Percentiles rank a stretch among this genome's conserved stretches.
These are phyloP conservation scores for Thaumatotibia leucotreta DNA, from an alignment of 1,140 invertebrate species.

Conservation along the genomic window DNA sequence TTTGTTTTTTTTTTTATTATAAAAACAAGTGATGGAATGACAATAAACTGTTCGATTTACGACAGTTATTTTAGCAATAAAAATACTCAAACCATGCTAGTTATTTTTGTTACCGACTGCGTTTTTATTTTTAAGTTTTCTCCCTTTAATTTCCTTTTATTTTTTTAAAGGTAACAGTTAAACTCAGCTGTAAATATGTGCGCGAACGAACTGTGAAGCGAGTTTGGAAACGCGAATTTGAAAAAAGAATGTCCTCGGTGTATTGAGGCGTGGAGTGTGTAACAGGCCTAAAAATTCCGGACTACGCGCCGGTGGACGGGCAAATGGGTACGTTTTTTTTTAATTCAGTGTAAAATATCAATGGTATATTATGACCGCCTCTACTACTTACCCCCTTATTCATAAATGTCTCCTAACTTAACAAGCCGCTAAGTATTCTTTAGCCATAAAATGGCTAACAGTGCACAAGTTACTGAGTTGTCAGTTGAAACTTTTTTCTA, in stretches of 20 bases:
- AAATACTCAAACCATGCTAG: conserved; percentile 15
- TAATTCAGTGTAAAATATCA: background rate
- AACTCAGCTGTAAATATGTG: conserved; percentile 33
- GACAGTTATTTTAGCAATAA: background rate
- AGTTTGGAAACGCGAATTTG: conserved; percentile 15
- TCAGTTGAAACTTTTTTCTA: too few relatives aligned
- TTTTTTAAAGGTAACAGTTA: conserved; percentile 30
- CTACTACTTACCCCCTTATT: too few relatives aligned
- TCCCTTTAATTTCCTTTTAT: conserved; percentile 18
- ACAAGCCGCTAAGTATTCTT: too few relatives aligned
- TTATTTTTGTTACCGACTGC: background rate
- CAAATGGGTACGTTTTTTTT: conserved; percentile 63
- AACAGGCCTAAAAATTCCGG: conserved; percentile 52
- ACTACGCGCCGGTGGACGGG: conserved; percentile 55
- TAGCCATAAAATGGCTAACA: too few relatives aligned
- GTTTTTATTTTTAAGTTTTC: background rate
- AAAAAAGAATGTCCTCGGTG: background rate
- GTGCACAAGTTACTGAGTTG: too few relatives aligned
- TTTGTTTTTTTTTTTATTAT: background rate
- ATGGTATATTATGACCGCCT: too few relatives aligned
- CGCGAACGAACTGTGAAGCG: conserved; percentile 37
- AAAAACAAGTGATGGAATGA: background rate
- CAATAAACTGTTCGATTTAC: background rate
- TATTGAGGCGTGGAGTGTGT: conserved; percentile 30
- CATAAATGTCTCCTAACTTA: too few relatives aligned